phyloP scores from a whole-genome alignment of 2,888 invertebrate genomes.

The Ernsta delagoae region DNA sequence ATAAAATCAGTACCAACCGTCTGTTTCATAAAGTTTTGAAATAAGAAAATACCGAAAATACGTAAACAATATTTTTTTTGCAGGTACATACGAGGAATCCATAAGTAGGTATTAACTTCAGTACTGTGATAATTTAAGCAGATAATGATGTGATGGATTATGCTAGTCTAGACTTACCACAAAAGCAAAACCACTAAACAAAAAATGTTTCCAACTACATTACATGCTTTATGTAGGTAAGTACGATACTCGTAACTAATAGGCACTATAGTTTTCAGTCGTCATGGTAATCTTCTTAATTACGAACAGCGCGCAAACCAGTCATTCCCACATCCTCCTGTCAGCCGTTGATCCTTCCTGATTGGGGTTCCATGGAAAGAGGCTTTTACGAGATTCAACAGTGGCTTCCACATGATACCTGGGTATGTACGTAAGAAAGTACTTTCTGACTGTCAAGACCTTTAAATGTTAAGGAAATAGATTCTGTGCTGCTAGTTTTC shows the following conservation, averaged over 20 bases:
- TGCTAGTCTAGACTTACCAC: no score
- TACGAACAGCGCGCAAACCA: background rate
- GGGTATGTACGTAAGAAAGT: background rate
- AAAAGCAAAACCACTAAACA: no score
- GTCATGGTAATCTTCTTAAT: background rate
- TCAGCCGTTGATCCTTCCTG: conserved; percentile 2
- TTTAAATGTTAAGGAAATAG: background rate
- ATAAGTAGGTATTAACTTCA: no score
- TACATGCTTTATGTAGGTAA: no score
- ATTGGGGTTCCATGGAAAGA: background rate
- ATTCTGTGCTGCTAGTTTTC: background rate
- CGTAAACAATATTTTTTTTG: no score
- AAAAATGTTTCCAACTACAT: no score
- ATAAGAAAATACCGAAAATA: no score
- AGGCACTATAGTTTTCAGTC: no score
- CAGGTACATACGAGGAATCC: no score
- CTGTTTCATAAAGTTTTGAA: background rate
- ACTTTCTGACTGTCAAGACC: background rate
- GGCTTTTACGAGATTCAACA: conserved; percentile 3
- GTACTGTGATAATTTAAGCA: no score
- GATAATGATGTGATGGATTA: no score
- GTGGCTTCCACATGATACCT: conserved; percentile 4
- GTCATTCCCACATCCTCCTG: background rate
- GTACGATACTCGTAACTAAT: no score
- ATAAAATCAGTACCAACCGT: background rate